Conservation (phyloP, 2,113 vertebrate species). For the Brachypteracias leptosomus region DNA sequence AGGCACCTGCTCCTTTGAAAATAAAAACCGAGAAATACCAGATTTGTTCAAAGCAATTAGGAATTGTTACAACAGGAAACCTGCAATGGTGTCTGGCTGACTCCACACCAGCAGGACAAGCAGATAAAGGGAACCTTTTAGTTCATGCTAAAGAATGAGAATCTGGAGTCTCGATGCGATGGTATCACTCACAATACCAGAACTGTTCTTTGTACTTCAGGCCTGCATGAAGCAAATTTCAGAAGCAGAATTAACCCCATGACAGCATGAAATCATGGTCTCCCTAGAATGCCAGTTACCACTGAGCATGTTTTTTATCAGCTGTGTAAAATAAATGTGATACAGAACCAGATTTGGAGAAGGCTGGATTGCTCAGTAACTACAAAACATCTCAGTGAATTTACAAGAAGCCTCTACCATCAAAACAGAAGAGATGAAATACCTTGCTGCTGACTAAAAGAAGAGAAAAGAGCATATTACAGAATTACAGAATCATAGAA, state of each 20-base stretch:
- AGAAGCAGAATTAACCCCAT: not conserved
- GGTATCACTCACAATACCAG: not conserved
- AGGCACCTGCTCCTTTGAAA: not conserved
- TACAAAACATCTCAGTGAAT: not conserved
- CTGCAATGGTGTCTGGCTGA: not conserved
- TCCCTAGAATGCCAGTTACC: not conserved
- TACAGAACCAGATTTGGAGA: not conserved
- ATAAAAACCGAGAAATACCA: not conserved
- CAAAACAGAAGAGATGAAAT: not conserved
- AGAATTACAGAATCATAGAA: no score
- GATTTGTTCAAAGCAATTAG: not conserved
- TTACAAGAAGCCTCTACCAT: not conserved
- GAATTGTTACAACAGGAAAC: not conserved
- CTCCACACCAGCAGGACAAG: not conserved
- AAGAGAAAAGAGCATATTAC: no score
- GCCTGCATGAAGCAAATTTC: not conserved
- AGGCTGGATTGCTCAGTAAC: not conserved
- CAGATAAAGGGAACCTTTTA: not conserved
- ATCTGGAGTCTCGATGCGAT: not conserved
- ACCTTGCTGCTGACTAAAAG: not conserved
- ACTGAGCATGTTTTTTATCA: not conserved
- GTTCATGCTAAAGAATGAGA: not conserved
- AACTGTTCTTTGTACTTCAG: not conserved
- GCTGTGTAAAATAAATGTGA: not conserved
- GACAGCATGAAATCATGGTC: accelerated